These are phyloP conservation scores for Elephantulus edwardii DNA, from an alignment of 2,113 vertebrate species.

Conservation along the genomic window DNA sequence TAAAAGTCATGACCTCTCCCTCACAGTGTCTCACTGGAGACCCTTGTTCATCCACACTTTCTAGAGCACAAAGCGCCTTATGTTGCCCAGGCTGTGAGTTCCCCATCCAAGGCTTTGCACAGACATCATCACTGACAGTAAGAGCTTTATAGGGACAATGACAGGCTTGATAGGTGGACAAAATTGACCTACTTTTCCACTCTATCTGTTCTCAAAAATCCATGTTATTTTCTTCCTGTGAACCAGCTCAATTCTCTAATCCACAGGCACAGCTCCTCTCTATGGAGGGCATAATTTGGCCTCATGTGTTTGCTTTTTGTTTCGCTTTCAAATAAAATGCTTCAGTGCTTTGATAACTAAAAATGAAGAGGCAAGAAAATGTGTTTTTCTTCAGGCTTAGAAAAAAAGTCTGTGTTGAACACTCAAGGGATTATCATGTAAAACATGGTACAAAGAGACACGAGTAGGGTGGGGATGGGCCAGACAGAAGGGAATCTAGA, in stretches of 20 bases:
- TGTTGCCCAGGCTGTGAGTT: neutral
- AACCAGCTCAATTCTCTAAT: conserved; percentile 21
- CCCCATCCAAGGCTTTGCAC: neutral
- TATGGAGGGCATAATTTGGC: neutral
- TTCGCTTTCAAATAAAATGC: conserved; percentile 61
- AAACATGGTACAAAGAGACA: neutral
- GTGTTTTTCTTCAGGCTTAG: conserved; percentile 35
- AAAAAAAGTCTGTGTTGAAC: neutral
- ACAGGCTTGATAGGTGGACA: conserved; percentile 41
- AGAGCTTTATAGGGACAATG: conserved; percentile 43
- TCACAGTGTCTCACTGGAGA: neutral
- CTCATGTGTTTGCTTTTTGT: conserved; percentile 47
- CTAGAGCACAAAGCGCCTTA: neutral
- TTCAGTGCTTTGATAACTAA: conserved; percentile 52
- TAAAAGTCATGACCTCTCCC: neutral
- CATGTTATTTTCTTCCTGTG: conserved; percentile 33
- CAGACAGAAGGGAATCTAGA: neutral
- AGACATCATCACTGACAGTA: neutral
- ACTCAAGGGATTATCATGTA: neutral
- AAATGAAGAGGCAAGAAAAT: conserved; percentile 32
- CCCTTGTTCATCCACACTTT: neutral
- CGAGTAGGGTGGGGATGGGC: neutral
- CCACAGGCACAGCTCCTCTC: neutral
- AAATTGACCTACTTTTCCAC: conserved; percentile 48
- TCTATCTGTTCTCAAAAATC: conserved; percentile 36